A percentile compares a stretch with the other conserved stretches of the same genome.
These are phyloP conservation scores for Drosophila kanekoi DNA, from an alignment of 2,888 invertebrate species.

Conservation along the genomic window DNA sequence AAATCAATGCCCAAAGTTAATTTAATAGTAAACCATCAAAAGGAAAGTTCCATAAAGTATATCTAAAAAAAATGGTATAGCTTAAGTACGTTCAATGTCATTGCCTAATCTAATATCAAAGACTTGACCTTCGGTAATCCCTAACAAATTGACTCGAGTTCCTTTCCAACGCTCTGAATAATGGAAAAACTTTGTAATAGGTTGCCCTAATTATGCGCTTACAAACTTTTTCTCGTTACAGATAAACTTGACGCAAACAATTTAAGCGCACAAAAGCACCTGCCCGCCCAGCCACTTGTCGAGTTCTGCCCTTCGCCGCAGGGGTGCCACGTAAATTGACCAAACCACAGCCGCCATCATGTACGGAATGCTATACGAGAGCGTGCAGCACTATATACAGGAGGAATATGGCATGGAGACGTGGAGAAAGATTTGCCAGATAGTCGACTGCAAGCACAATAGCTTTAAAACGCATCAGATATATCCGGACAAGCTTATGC, in stretches of 20 bases:
- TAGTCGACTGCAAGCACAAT: conserved; percentile 90
- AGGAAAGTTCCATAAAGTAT: not conserved
- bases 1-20: no score
- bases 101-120: not conserved
- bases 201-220: conserved; percentile 50
- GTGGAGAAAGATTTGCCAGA: conserved; percentile 90
- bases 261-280: conserved; percentile 29
- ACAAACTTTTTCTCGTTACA: conserved; percentile 64
- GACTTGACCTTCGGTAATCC: conserved; percentile 38
- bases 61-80: not conserved
- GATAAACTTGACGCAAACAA: conserved; percentile 51
- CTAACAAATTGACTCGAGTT: conserved; percentile 44
- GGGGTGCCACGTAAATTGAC: conserved; percentile 17
- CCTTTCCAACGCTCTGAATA: conserved; percentile 23
- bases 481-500: conserved; percentile 93
- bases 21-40: no score
- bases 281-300: conserved; percentile 3
- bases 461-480: conserved; percentile 94
- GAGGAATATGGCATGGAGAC: conserved; percentile 92
- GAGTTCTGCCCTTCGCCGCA: not conserved
- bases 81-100: not conserved
- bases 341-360: conserved; percentile 84
- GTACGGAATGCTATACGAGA: conserved; percentile 94
- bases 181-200: conserved; percentile 64
- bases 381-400: conserved; percentile 93